phyloP scores from a whole-genome alignment of 2,888 invertebrate genomes.

The Synergus japonicus region DNA sequence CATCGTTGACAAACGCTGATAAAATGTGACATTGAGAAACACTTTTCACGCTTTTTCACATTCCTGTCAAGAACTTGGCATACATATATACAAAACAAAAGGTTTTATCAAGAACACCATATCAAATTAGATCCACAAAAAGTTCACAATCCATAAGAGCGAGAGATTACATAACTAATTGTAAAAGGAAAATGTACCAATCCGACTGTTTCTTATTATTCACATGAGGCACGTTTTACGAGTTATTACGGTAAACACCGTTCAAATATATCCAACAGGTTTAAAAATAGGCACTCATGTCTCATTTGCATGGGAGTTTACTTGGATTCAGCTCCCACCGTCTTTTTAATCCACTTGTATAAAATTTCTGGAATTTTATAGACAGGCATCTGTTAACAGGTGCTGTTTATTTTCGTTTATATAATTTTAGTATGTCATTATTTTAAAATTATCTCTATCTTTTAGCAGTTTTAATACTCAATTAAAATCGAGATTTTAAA shows the following conservation, averaged over 20 bases:
- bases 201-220: neutral
- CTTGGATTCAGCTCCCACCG: neutral
- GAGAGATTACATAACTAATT: neutral
- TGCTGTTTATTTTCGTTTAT: neutral
- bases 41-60: neutral
- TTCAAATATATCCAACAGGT: neutral
- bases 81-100: neutral
- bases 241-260: neutral
- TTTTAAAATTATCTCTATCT: neutral
- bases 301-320: slow-evolving; percentile 1
- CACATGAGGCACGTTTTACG: neutral
- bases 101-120: neutral
- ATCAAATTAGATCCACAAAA: neutral
- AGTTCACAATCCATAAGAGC: neutral
- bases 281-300: neutral
- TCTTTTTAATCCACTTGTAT: neutral
- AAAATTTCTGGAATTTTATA: neutral
- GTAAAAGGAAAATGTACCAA: neutral
- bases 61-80: neutral
- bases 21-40: neutral
- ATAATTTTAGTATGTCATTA: neutral
- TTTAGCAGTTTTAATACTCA: neutral
- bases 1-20: neutral
- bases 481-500: neutral
- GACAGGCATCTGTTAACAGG: neutral